A percentile compares a stretch with the other conserved stretches of the same genome.
phyloP scores from a whole-genome alignment of 1,140 invertebrate genomes.

The Geopemphigus sp. region DNA sequence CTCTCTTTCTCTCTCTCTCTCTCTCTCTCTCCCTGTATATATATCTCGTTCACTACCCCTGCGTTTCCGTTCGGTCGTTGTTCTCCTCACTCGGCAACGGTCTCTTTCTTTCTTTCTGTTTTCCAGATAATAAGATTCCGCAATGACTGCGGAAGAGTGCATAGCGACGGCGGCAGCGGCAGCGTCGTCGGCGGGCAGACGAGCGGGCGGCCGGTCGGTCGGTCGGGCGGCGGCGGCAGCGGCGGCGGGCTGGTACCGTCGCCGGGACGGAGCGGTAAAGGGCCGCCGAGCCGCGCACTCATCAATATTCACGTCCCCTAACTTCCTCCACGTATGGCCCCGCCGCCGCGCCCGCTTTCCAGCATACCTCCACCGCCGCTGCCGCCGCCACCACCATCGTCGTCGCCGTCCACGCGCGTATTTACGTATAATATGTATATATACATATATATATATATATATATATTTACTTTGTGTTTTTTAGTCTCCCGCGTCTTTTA shows the following conservation, averaged over 20 bases:
- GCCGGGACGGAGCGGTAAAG: not conserved
- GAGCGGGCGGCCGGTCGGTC: not conserved
- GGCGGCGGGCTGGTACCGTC: not conserved
- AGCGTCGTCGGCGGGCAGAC: too few relatives aligned
- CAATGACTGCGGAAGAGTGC: constrained; percentile 34
- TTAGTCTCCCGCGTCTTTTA: constrained; percentile 49
- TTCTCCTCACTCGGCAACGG: constrained; percentile 39
- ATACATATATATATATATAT: constrained; percentile 9
- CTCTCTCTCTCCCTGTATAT: too few relatives aligned
- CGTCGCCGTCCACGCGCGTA: constrained; percentile 17
- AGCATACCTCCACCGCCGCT: not conserved
- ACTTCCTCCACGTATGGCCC: constrained; percentile 47
- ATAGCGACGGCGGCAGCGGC: constrained; percentile 31
- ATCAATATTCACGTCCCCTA: constrained; percentile 50
- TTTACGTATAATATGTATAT: constrained; percentile 17
- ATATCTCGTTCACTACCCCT: too few relatives aligned
- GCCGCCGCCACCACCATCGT: not conserved
- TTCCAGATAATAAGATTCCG: constrained; percentile 50
- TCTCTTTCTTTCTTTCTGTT: constrained; percentile 44
- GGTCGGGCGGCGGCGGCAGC: not conserved
- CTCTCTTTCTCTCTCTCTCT: too few relatives aligned
- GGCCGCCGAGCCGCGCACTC: constrained; percentile 15
- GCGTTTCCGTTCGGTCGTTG: constrained; percentile 12
- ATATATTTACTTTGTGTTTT: constrained; percentile 47
- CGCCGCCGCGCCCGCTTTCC: constrained; percentile 10